phyloP scores from a whole-genome alignment of 2,888 invertebrate genomes.

The Horisme vitalbata region DNA sequence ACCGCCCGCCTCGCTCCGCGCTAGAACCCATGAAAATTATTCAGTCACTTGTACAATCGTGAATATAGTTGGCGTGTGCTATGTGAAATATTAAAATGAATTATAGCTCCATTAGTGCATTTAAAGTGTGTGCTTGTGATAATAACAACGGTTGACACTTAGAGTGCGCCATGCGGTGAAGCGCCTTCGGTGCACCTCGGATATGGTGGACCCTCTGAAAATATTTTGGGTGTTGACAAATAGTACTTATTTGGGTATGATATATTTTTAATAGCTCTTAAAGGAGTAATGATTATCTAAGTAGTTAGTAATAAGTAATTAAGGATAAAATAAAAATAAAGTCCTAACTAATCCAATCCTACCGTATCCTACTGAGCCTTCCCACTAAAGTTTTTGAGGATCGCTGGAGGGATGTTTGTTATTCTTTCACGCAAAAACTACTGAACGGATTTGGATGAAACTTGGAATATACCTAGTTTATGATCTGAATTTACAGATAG shows the following conservation, averaged over 20 bases:
- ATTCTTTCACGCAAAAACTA: no score
- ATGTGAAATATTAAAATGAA: slow-evolving; percentile 51
- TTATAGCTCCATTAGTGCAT: slow-evolving; percentile 39
- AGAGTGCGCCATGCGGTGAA: slow-evolving; percentile 76
- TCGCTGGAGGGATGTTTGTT: no score
- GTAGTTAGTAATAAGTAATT: no score
- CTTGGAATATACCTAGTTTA: no score
- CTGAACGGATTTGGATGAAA: no score
- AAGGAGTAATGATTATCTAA: no score
- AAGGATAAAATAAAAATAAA: no score
- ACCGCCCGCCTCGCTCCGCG: slow-evolving; percentile 58
- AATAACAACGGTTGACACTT: slow-evolving; percentile 52
- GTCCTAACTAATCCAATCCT: no score
- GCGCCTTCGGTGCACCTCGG: slow-evolving; percentile 65
- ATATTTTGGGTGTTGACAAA: slow-evolving; percentile 93
- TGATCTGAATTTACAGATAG: no score
- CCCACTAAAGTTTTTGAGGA: no score
- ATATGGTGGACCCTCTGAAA: slow-evolving; percentile 92
- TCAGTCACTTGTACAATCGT: slow-evolving; percentile 37
- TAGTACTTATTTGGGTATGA: slow-evolving; percentile 90
- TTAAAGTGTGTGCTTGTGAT: slow-evolving; percentile 45
- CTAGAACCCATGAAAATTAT: slow-evolving; percentile 39
- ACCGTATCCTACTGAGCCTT: no score
- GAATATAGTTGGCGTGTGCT: slow-evolving; percentile 45
- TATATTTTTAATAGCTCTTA: not conserved